Evolutionary conservation across 92 coral and sea anemone genomes (phyloP).

Genomic region (Pocillopora grandis): DNA sequence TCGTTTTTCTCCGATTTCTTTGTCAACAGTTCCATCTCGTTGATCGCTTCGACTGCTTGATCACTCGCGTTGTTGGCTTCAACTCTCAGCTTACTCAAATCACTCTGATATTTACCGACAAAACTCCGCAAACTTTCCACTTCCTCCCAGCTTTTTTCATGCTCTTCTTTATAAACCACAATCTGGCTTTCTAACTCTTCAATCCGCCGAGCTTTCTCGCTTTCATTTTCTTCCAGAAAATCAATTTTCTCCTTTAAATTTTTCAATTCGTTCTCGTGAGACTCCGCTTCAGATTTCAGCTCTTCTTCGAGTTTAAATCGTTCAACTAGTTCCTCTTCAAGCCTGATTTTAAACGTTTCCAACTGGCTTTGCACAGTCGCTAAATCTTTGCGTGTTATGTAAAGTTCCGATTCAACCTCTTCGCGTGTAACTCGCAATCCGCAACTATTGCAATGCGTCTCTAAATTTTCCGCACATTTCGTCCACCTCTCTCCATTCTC

Average conservation of each 20-base stretch:
- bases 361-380: conserved; percentile 51
- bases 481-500: neutral
- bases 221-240: conserved; percentile 37
- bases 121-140: conserved; percentile 48
- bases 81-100: conserved; percentile 50
- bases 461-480: neutral
- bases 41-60: conserved; percentile 56
- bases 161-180: conserved; percentile 36
- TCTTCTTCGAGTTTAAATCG: conserved; percentile 66
- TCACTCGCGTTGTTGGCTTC: conserved; percentile 55
- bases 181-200: conserved; percentile 48
- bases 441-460: conserved; percentile 36
- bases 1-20: conserved; percentile 71
- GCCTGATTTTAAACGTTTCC: conserved; percentile 55
- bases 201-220: conserved; percentile 40
- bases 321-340: conserved; percentile 67
- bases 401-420: conserved; percentile 57
- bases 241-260: conserved; percentile 31
- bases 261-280: conserved; percentile 39
- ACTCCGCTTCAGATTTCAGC: conserved; percentile 47
- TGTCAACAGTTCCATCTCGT: conserved; percentile 71
- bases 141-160: conserved; percentile 51
- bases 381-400: conserved; percentile 54
- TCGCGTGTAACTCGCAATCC: conserved; percentile 16
- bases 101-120: conserved; percentile 49